Conservation (phyloP, 2,888 invertebrate species). For the Drosophila quasianomalipes region DNA sequence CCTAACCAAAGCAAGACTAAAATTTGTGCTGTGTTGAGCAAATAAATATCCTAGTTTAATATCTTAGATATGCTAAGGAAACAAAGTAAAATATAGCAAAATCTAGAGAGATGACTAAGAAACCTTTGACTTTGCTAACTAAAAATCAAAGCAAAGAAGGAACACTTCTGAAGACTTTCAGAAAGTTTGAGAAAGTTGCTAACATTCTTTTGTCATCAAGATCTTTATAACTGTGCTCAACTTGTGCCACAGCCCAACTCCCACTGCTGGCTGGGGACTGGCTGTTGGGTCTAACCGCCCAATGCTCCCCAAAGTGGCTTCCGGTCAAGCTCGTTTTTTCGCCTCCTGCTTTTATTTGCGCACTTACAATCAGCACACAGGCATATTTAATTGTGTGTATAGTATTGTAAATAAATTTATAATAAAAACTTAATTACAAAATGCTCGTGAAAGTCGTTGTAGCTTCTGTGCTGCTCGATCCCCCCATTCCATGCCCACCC, state of each 20-base stretch:
- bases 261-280: slow-evolving; percentile 32
- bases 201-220: slow-evolving; percentile 15
- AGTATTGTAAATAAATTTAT: slow-evolving; percentile 55
- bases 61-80: background rate
- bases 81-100: background rate
- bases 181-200: slow-evolving; percentile 22
- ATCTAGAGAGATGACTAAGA: background rate
- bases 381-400: slow-evolving; percentile 25
- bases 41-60: background rate
- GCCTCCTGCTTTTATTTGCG: slow-evolving; percentile 72
- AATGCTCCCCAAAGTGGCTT: slow-evolving; percentile 60
- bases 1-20: rapidly evolving
- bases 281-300: slow-evolving; percentile 52
- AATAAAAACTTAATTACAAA: slow-evolving; percentile 72
- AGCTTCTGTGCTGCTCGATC: slow-evolving; percentile 59
- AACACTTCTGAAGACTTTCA: background rate
- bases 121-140: background rate
- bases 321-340: slow-evolving; percentile 75
- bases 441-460: slow-evolving; percentile 71
- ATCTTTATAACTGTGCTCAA: slow-evolving; percentile 14
- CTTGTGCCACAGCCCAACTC: slow-evolving; percentile 41
- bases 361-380: slow-evolving; percentile 37
- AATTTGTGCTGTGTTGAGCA: background rate
- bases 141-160: background rate
- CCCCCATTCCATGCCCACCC: slow-evolving; percentile 9